Evolutionary conservation across 2,888 invertebrate species (phyloP).

Genomic region (Cephus rjabovi): DNA sequence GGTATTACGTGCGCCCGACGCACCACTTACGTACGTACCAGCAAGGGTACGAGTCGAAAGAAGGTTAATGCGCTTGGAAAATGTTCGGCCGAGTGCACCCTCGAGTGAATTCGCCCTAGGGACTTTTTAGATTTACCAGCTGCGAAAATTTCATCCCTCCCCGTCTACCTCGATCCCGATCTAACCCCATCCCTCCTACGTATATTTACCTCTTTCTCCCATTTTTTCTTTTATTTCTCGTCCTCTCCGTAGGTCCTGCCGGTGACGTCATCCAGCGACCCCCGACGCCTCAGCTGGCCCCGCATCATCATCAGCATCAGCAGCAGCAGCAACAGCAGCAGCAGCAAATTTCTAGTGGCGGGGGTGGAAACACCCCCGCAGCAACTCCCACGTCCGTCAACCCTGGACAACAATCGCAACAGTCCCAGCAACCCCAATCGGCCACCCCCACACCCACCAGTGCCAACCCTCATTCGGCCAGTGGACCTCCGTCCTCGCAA

Average conservation of each 20-base stretch:
- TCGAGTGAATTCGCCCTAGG: not conserved
- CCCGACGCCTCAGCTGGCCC: constrained; percentile 60
- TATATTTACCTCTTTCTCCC: constrained; percentile 2
- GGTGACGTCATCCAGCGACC: constrained; percentile 60
- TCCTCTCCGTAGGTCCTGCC: constrained; percentile 42
- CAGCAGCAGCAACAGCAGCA: constrained; percentile 73
- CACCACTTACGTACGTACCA: too few relatives aligned
- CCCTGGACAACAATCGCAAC: constrained; percentile 55
- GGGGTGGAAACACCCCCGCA: constrained; percentile 58
- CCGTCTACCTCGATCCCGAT: not conserved
- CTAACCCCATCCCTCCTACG: not conserved
- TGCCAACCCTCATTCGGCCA: constrained; percentile 55
- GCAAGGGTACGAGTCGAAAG: not conserved
- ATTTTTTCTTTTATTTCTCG: not conserved
- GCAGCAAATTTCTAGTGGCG: constrained; percentile 38
- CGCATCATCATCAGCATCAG: constrained; percentile 57
- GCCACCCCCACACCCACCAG: constrained; percentile 54
- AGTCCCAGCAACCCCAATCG: constrained; percentile 68
- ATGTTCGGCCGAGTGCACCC: not conserved
- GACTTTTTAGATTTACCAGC: constrained; percentile 7
- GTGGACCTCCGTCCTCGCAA: constrained; percentile 53
- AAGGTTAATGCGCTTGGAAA: not conserved
- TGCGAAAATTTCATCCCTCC: not conserved
- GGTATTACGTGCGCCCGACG: too few relatives aligned
- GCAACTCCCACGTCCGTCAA: constrained; percentile 51